Evolutionary conservation across 64 coral and sea anemone genomes (phyloP).

Genomic region (Hydrozoanthus tunicans): DNA sequence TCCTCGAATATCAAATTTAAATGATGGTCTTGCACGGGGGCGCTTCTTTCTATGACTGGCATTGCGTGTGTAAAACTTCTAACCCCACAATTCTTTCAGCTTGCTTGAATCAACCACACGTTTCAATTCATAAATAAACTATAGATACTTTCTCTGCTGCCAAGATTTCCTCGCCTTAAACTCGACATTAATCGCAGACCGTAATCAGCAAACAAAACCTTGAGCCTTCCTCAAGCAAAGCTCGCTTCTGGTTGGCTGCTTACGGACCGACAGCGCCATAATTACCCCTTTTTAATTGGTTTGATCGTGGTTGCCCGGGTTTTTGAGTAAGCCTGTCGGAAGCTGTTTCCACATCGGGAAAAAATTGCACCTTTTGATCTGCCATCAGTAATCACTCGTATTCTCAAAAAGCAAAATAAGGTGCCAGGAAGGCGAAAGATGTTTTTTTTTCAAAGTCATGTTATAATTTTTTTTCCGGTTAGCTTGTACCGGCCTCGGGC

Average conservation of each 20-base stretch:
- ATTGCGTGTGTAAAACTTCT: neutral
- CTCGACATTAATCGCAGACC: neutral
- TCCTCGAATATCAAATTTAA: conserved; percentile 6
- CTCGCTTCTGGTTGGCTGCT: neutral
- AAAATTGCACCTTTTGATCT: neutral
- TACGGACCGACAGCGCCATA: neutral
- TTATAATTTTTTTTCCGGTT: too few species aligned
- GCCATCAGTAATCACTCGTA: neutral
- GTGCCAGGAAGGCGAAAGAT: too few species aligned
- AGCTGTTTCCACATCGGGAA: neutral
- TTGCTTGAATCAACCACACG: neutral
- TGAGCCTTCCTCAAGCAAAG: neutral
- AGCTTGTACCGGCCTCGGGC: too few species aligned
- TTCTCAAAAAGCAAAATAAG: too few species aligned
- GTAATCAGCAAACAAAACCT: conserved; percentile 16
- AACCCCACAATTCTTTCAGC: neutral
- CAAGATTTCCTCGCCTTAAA: neutral
- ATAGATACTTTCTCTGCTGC: neutral
- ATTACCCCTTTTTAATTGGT: neutral
- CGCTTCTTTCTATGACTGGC: neutral
- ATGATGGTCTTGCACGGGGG: neutral
- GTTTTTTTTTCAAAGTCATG: too few species aligned
- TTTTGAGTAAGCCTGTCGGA: conserved; percentile 6
- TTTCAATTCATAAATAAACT: neutral
- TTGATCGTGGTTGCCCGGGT: conserved; percentile 13